Percentiles rank a stretch among this genome's conserved stretches.
These are phyloP conservation scores for Nilaparvata lugens DNA, from an alignment of 1,140 invertebrate genomes.

Conservation along the genomic window DNA sequence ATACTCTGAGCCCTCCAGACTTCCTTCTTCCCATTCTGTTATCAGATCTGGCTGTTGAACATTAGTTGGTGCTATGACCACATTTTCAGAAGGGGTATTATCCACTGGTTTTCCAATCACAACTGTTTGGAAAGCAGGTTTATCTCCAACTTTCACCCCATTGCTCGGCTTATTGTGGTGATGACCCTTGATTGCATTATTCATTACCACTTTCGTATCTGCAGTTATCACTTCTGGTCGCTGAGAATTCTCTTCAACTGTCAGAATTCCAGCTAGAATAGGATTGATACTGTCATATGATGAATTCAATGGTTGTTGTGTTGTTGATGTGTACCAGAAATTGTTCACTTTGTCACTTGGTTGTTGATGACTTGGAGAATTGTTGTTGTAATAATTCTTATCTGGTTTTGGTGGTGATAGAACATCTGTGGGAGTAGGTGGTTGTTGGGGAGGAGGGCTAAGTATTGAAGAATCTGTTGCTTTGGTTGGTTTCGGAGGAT, in stretches of 20 bases:
- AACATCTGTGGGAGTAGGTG: constrained; percentile 17
- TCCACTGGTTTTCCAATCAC: constrained; percentile 23
- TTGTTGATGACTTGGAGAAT: constrained; percentile 8
- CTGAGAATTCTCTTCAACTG: constrained; percentile 21
- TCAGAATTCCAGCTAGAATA: constrained; percentile 20
- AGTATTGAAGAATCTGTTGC: constrained; percentile 7
- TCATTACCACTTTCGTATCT: constrained; percentile 23
- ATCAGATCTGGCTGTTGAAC: constrained; percentile 6
- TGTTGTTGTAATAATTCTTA: constrained; percentile 8
- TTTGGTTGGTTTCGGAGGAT: constrained; percentile 6
- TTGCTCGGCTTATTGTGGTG: constrained; percentile 11
- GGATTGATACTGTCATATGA: constrained; percentile 20
- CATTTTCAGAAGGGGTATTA: constrained; percentile 9
- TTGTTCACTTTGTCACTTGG: constrained; percentile 3
- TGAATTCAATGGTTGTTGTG: constrained; percentile 11
- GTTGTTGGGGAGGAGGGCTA: constrained; percentile 9
- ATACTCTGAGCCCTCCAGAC: constrained; percentile 24
- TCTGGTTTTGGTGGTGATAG: constrained; percentile 21
- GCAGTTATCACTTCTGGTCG: constrained; percentile 28
- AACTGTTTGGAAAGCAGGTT: constrained; percentile 21
- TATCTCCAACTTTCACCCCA: constrained; percentile 4
- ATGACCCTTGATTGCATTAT: constrained; percentile 20
- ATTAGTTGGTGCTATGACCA: constrained; percentile 12
- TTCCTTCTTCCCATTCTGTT: constrained; percentile 3
- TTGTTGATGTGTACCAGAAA: constrained; percentile 9